These are phyloP conservation scores for Loriculus beryllinus DNA, from an alignment of 2,797 vertebrate genomes.

Conservation along the genomic window DNA sequence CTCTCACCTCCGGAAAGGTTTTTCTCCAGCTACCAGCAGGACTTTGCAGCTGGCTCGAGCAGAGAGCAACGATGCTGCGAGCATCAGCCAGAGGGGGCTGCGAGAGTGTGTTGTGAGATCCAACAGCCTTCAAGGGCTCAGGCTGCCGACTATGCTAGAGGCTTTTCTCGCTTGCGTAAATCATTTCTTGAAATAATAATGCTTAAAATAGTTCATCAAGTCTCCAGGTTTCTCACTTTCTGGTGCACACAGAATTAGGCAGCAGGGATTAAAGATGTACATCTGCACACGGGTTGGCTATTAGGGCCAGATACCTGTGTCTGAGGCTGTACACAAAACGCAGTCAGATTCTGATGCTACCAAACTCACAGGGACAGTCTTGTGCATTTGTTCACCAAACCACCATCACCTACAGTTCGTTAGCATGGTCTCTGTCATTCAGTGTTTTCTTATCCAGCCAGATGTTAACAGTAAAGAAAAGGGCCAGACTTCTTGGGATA, in stretches of 20 bases:
- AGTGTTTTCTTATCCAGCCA: background rate
- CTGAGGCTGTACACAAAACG: background rate
- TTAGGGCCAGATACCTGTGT: background rate
- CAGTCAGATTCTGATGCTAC: background rate
- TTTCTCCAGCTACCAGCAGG: background rate
- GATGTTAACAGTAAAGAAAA: background rate
- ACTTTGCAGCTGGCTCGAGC: background rate
- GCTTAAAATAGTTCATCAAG: slow-evolving; percentile 54
- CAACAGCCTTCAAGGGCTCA: background rate
- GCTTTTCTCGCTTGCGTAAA: slow-evolving; percentile 67
- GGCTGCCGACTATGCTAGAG: slow-evolving; percentile 61
- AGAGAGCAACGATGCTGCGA: slow-evolving; percentile 22
- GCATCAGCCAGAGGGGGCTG: slow-evolving; percentile 67
- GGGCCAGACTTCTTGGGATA: slow-evolving; percentile 41
- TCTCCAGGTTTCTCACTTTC: slow-evolving; percentile 35
- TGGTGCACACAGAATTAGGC: background rate
- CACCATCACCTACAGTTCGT: background rate
- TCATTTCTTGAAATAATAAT: slow-evolving; percentile 63
- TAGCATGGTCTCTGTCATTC: background rate
- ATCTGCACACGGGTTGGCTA: background rate
- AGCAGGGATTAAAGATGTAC: background rate
- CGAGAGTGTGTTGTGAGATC: slow-evolving; percentile 28
- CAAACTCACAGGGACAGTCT: background rate
- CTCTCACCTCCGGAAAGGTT: background rate
- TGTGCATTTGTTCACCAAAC: fast-evolving